Conservation (phyloP, 2,888 invertebrate genomes). For the Synergus umbraculus region DNA sequence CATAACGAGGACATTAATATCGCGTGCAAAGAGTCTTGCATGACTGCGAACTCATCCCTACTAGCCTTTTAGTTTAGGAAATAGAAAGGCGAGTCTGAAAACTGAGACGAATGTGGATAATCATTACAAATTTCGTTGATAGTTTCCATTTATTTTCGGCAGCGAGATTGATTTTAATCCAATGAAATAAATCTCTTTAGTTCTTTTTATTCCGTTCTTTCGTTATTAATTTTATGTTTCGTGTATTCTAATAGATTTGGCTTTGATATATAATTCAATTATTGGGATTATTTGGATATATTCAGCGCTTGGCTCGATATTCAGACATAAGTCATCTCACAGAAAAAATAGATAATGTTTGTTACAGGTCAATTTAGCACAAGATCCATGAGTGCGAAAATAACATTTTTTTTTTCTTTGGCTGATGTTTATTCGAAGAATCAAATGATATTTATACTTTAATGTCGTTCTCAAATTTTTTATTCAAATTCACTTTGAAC, state of each 20-base stretch:
- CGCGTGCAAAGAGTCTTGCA: slow-evolving; percentile 61
- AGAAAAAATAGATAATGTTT: too few relatives aligned
- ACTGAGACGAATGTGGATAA: slow-evolving; percentile 25
- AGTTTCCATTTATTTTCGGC: background rate
- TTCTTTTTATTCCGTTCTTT: background rate
- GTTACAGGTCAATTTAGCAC: too few relatives aligned
- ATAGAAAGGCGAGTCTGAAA: slow-evolving; percentile 29
- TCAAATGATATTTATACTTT: background rate
- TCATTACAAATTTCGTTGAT: slow-evolving; percentile 3
- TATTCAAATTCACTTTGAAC: slow-evolving; percentile 16
- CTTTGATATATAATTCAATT: background rate
- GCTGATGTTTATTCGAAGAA: background rate
- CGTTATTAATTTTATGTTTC: background rate
- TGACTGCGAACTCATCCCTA: slow-evolving; percentile 48
- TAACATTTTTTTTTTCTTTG: background rate
- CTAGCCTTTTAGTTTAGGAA: slow-evolving; percentile 45
- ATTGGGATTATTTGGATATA: too few relatives aligned
- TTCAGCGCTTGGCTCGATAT: too few relatives aligned
- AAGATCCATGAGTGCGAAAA: too few relatives aligned
- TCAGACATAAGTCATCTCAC: too few relatives aligned
- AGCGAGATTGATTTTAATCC: background rate
- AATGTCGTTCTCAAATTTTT: background rate
- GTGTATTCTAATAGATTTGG: background rate
- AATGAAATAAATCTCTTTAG: background rate
- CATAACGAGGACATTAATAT: slow-evolving; percentile 67